Percentiles rank a stretch among this genome's conserved stretches.
These are phyloP conservation scores for Desmodus rotundus DNA, from an alignment of 2,113 vertebrate genomes.

Conservation along the genomic window DNA sequence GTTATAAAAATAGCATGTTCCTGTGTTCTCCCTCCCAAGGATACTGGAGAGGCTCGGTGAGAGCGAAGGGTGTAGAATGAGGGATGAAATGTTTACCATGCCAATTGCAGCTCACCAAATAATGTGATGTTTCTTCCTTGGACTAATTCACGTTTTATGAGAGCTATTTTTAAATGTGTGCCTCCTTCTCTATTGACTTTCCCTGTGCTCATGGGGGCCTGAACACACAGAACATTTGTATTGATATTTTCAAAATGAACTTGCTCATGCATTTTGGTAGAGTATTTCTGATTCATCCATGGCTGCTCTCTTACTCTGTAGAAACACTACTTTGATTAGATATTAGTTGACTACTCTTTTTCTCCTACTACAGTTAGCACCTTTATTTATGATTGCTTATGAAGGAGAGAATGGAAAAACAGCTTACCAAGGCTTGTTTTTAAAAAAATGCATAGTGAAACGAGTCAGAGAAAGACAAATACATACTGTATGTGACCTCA, in stretches of 20 bases:
- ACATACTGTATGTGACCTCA: neutral
- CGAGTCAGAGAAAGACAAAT: neutral
- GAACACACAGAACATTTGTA: neutral
- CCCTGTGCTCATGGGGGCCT: neutral
- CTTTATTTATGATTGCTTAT: neutral
- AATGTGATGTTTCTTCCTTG: constrained; percentile 21
- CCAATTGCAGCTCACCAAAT: constrained; percentile 41
- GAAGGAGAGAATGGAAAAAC: neutral
- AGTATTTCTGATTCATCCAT: neutral
- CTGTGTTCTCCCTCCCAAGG: neutral
- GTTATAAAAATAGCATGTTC: constrained; percentile 55
- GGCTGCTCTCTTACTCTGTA: neutral
- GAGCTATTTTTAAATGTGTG: constrained; percentile 43
- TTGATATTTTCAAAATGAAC: constrained; percentile 43
- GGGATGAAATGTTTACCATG: constrained; percentile 41
- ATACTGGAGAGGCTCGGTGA: neutral
- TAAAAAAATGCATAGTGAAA: neutral
- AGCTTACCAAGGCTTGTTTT: neutral
- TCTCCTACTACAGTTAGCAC: neutral
- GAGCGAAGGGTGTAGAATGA: constrained; percentile 47
- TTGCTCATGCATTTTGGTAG: constrained; percentile 17
- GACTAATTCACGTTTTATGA: constrained; percentile 57
- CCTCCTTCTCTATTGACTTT: constrained; percentile 31
- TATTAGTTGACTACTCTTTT: neutral
- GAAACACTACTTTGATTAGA: neutral